Evolutionary conservation across 2,888 invertebrate species (phyloP).

Genomic region (Cylloceria caligata): DNA sequence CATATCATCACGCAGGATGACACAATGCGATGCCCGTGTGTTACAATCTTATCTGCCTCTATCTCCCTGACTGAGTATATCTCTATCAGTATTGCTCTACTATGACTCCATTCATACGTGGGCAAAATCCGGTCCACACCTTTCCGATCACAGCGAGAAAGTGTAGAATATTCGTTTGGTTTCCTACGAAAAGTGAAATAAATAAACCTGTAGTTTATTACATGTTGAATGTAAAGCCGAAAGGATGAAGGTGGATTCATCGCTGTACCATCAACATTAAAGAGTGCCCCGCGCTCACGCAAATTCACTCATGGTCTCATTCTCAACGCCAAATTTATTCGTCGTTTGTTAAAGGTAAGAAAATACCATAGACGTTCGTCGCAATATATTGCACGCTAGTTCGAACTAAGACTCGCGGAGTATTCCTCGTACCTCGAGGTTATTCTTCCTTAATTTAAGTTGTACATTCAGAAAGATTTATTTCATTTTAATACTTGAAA

Average conservation of each 20-base stretch:
- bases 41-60: constrained; percentile 79
- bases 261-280: not conserved
- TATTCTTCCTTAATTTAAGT: constrained; percentile 5
- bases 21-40: constrained; percentile 5
- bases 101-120: constrained; percentile 30
- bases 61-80: constrained; percentile 70
- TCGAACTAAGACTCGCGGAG: not conserved
- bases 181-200: not conserved
- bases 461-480: not conserved
- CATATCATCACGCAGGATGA: constrained; percentile 20
- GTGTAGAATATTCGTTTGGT: not conserved
- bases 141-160: not conserved
- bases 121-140: constrained; percentile 46
- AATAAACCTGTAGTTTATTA: constrained; percentile 16
- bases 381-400: not conserved
- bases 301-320: constrained; percentile 71
- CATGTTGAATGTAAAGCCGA: not conserved
- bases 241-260: constrained; percentile 28
- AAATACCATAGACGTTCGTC: constrained; percentile 23
- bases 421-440: not conserved
- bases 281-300: constrained; percentile 53
- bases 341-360: constrained; percentile 32
- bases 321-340: constrained; percentile 38
- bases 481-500: not conserved
- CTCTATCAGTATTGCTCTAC: constrained; percentile 36